Evolutionary conservation across 1,140 invertebrate genomes (phyloP).

Genomic region (Drosophila orena): DNA sequence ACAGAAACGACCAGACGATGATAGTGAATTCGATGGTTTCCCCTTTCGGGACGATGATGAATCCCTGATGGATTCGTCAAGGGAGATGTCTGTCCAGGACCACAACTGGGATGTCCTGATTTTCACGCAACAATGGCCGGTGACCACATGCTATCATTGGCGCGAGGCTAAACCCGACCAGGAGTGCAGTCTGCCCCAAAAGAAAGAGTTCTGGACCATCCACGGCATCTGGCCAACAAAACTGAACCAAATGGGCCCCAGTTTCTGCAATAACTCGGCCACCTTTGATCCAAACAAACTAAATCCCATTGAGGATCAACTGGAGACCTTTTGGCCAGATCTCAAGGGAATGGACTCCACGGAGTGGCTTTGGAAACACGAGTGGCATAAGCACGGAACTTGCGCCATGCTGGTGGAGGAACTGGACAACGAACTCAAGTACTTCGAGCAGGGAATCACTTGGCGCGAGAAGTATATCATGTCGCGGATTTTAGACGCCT

Average conservation of each 20-base stretch:
- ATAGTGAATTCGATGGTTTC: conserved; percentile 1
- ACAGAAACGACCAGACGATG: neutral
- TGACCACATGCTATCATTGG: conserved; percentile 90
- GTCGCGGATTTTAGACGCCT: conserved; percentile 86
- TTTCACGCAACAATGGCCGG: conserved; percentile 93
- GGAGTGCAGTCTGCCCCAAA: conserved; percentile 88
- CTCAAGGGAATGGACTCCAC: conserved; percentile 86
- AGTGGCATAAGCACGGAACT: conserved; percentile 94
- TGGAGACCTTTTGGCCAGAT: conserved; percentile 90
- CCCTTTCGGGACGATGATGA: conserved; percentile 14
- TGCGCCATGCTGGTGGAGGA: conserved; percentile 88
- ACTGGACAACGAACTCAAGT: conserved; percentile 89
- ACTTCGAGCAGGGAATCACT: conserved; percentile 89
- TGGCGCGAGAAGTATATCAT: conserved; percentile 89
- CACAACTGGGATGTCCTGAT: conserved; percentile 90
- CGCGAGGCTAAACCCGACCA: conserved; percentile 87
- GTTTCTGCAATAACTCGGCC: conserved; percentile 89
- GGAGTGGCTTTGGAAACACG: conserved; percentile 91
- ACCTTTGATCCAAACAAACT: conserved; percentile 88
- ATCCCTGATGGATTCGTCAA: neutral
- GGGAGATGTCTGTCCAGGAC: conserved; percentile 20
- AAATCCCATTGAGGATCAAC: conserved; percentile 86
- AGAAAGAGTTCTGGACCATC: conserved; percentile 89
- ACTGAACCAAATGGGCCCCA: conserved; percentile 88
- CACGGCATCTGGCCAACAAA: conserved; percentile 94